Evolutionary conservation across 2,797 vertebrate species (phyloP).

Genomic region (Pseudopleuronectes americanus): DNA sequence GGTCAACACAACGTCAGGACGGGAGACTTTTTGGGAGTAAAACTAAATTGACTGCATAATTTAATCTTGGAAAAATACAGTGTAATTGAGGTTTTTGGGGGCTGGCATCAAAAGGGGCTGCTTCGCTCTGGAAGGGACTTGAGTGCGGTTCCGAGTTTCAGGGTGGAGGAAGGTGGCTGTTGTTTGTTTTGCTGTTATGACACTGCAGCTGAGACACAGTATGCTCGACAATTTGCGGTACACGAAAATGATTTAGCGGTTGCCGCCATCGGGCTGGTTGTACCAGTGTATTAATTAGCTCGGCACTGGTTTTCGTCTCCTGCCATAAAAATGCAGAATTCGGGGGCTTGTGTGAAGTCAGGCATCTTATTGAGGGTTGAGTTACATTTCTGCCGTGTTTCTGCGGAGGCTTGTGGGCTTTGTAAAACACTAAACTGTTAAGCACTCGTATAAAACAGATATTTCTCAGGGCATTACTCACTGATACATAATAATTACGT

Average conservation of each 20-base stretch:
- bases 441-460: neutral
- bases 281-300: conserved; percentile 36
- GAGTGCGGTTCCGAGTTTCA: conserved; percentile 39
- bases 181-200: conserved; percentile 64
- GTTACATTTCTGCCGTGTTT: conserved; percentile 53
- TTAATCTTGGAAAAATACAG: conserved; percentile 65
- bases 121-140: conserved; percentile 47
- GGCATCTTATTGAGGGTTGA: conserved; percentile 56
- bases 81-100: conserved; percentile 68
- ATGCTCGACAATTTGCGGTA: conserved; percentile 6
- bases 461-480: conserved; percentile 18
- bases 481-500: conserved; percentile 17
- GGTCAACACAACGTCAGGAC: conserved; percentile 45
- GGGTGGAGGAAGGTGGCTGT: conserved; percentile 29
- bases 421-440: conserved; percentile 41
- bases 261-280: conserved; percentile 13
- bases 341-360: conserved; percentile 53
- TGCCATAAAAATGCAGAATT: conserved; percentile 47
- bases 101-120: conserved; percentile 31
- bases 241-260: conserved; percentile 15
- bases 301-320: conserved; percentile 34
- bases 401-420: conserved; percentile 47
- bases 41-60: conserved; percentile 65
- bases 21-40: conserved; percentile 48
- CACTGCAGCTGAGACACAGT: neutral